Evolutionary conservation across 2,113 vertebrate genomes (phyloP).

Genomic region (Rhineura floridana): DNA sequence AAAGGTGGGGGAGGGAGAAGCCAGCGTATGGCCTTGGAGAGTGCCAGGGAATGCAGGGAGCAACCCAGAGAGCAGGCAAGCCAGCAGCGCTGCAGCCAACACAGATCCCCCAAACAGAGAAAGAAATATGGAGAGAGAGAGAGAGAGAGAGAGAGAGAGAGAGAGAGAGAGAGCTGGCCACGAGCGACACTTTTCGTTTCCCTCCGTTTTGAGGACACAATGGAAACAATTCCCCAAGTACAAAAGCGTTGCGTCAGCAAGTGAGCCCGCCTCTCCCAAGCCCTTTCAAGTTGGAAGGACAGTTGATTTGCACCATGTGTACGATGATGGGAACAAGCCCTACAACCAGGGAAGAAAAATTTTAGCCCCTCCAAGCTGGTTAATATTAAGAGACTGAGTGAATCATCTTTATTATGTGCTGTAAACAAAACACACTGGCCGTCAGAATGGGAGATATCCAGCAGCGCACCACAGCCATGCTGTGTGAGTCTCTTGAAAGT

Average conservation of each 20-base stretch:
- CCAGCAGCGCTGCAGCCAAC: constrained; percentile 37
- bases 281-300: constrained; percentile 76
- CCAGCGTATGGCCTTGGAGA: constrained; percentile 2
- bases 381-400: constrained; percentile 66
- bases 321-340: constrained; percentile 60
- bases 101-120: constrained; percentile 50
- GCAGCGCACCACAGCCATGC: accelerated
- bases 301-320: constrained; percentile 81
- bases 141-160: no score
- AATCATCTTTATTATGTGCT: constrained; percentile 63
- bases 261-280: constrained; percentile 41
- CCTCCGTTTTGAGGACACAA: constrained; percentile 63
- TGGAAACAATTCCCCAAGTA: constrained; percentile 75
- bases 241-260: constrained; percentile 71
- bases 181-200: constrained; percentile 55
- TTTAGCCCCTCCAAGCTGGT: constrained; percentile 64
- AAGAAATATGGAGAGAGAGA: constrained; percentile 45
- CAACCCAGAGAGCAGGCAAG: constrained; percentile 2
- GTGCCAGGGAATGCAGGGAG: constrained; percentile 44
- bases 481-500: not conserved
- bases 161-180: constrained; percentile 60
- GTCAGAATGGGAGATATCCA: not conserved
- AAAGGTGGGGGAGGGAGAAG: constrained; percentile 16
- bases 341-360: constrained; percentile 66
- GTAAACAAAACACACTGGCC: constrained; percentile 60